Evolutionary conservation across 2,113 vertebrate genomes (phyloP).

Genomic region (Alexandromys fortis): DNA sequence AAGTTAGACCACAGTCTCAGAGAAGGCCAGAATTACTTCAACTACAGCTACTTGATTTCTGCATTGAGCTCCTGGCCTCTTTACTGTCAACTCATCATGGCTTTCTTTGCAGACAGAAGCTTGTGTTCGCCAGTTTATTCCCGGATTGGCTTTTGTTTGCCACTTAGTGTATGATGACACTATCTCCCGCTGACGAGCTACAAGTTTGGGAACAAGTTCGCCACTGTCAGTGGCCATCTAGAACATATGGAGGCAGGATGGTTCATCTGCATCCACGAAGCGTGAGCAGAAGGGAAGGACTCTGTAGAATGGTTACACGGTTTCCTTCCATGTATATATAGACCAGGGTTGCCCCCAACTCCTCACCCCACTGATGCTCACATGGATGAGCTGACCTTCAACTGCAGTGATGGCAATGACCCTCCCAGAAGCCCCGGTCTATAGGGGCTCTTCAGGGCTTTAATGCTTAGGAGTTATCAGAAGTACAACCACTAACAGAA

Average conservation of each 20-base stretch:
- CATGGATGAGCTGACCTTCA: neutral
- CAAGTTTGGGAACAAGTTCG: neutral
- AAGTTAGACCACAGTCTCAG: neutral
- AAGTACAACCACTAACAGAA: neutral
- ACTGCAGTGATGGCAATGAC: neutral
- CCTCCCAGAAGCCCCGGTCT: neutral
- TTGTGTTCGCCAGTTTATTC: neutral
- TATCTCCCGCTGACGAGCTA: neutral
- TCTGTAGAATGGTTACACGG: neutral
- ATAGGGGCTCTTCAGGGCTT: neutral
- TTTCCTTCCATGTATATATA: neutral
- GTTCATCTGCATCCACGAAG: too few species aligned
- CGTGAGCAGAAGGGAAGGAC: neutral
- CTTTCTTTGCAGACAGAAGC: constrained; percentile 3
- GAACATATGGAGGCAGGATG: accelerated
- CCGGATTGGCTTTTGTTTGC: neutral
- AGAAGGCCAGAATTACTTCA: neutral
- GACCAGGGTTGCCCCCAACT: neutral
- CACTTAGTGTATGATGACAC: neutral
- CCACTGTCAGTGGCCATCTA: neutral
- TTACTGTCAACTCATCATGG: neutral
- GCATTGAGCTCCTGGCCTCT: neutral
- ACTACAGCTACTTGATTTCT: neutral
- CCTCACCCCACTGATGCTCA: neutral
- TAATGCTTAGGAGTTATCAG: neutral